Conservation (phyloP, 2,113 vertebrate species). For the Lampris megalopsis region DNA sequence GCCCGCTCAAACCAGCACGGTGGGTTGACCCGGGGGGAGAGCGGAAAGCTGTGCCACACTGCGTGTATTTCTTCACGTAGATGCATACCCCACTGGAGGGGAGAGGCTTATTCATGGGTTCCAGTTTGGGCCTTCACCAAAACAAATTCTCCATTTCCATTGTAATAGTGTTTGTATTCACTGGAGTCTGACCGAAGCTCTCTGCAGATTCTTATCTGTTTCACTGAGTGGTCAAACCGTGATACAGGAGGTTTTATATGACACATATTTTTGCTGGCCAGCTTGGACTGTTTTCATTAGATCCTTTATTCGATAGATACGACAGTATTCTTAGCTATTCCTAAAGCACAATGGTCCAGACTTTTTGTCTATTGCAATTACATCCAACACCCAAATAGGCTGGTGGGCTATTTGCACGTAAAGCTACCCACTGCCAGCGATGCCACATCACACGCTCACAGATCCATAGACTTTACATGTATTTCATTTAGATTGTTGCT, state of each 20-base stretch:
- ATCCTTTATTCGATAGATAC: not conserved
- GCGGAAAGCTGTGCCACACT: conserved; percentile 34
- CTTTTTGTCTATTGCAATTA: too few species aligned
- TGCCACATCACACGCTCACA: not conserved
- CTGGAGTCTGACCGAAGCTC: conserved; percentile 16
- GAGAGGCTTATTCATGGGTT: conserved; percentile 47
- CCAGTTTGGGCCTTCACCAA: conserved; percentile 25
- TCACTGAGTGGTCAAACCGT: conserved; percentile 31
- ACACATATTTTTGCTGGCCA: too few species aligned
- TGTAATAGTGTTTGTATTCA: conserved; percentile 51
- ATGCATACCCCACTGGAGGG: conserved; percentile 25
- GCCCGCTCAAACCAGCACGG: conserved; percentile 36
- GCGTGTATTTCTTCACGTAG: conserved; percentile 71
- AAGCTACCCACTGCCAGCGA: too few species aligned
- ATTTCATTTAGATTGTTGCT: conserved; percentile 26
- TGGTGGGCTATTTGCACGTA: too few species aligned
- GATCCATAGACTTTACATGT: not conserved
- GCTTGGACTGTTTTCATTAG: too few species aligned
- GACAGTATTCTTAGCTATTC: too few species aligned
- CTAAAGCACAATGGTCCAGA: too few species aligned
- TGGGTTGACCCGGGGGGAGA: conserved; percentile 49
- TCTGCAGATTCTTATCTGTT: conserved; percentile 48
- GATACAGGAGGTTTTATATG: not conserved
- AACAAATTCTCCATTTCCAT: conserved; percentile 50
- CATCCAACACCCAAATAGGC: too few species aligned